Percentiles rank a stretch among this genome's conserved stretches.
These are phyloP conservation scores for Perdita meconis DNA, from an alignment of 2,888 invertebrate genomes.

Conservation along the genomic window DNA sequence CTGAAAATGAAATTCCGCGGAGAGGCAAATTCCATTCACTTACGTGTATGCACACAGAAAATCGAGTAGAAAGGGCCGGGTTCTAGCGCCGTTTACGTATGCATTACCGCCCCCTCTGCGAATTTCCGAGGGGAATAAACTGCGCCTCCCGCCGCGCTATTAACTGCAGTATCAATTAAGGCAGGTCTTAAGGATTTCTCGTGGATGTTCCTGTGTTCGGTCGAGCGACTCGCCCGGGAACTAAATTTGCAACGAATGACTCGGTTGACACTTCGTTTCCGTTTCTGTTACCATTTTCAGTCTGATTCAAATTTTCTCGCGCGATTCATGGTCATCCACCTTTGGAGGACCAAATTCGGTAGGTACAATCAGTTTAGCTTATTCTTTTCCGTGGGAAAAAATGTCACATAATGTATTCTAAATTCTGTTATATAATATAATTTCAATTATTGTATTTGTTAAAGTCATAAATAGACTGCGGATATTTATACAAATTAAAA, in stretches of 20 bases:
- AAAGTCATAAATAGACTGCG: too few relatives aligned
- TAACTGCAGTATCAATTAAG: slow-evolving; percentile 61
- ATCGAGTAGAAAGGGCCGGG: slow-evolving; percentile 36
- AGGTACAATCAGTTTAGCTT: too few relatives aligned
- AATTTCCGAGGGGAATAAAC: slow-evolving; percentile 64
- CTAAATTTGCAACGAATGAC: slow-evolving; percentile 4
- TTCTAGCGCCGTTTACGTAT: slow-evolving; percentile 55
- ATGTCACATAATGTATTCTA: too few relatives aligned
- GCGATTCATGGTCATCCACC: not conserved
- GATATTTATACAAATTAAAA: too few relatives aligned
- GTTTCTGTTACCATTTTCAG: too few relatives aligned
- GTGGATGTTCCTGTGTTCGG: slow-evolving; percentile 24
- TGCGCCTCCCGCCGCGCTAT: slow-evolving; percentile 34
- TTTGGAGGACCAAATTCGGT: too few relatives aligned
- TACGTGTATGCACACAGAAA: slow-evolving; percentile 62
- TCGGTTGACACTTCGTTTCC: not conserved
- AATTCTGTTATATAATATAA: too few relatives aligned
- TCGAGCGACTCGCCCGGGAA: not conserved
- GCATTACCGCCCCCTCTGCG: slow-evolving; percentile 35
- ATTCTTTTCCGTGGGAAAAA: too few relatives aligned
- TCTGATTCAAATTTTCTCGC: not conserved
- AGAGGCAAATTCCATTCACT: slow-evolving; percentile 71
- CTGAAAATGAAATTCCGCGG: slow-evolving; percentile 77
- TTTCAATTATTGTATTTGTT: too few relatives aligned
- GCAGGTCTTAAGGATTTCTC: slow-evolving; percentile 58